Evolutionary conservation across 2,113 vertebrate species (phyloP), one percentile per base, ranked within the genome.

Genomic region (Colinus virginianus): DNA sequence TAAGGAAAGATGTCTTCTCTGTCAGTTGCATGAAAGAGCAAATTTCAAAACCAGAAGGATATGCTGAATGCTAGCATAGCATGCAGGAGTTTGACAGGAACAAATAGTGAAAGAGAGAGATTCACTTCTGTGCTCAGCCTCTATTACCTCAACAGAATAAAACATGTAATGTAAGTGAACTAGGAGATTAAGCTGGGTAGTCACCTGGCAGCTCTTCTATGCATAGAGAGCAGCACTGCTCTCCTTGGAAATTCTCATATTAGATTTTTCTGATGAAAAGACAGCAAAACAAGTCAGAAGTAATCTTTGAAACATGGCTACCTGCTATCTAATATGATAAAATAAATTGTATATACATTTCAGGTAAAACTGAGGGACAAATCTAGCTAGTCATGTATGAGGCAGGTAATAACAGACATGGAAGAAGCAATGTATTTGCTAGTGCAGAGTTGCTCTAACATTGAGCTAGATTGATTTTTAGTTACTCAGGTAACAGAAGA

Each of bases 121-220:
- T 34, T 69, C 11, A 13, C 34, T 49, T 67, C 55, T 38, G 51
- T 17, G 63, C 51, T 79, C 87, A 36, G 48, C 42, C 42, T 66
- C 42, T 55, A 0, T 1, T 66, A 19, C 53, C 0, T 0, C 6
- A 15, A 9, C 30, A 7, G 38, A 2, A n/a, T 45, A 17, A 10
- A 32, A 12, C 5, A 18, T 40, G 28, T 34, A 15, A 36, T 15
- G 0, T 23, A 16, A 70, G 23, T 28, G 2, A 69, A 22, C 42
- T 63, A 49, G 9, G 32, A 64, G 20, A n/a, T 38, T 11, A 53
- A 43, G 28, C 28, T 14, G 36, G 32, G 30, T 8, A 3, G 13
- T 62, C 26, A 5, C 7, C 42, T 67, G 69, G 23, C 45, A 62
- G 7, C 46, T 59, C 10, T 69, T 32, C 19, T 1, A 1, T 25